These are phyloP conservation scores for Tarsius wallacei DNA, from an alignment of 2,797 vertebrate genomes.

Conservation along the genomic window DNA sequence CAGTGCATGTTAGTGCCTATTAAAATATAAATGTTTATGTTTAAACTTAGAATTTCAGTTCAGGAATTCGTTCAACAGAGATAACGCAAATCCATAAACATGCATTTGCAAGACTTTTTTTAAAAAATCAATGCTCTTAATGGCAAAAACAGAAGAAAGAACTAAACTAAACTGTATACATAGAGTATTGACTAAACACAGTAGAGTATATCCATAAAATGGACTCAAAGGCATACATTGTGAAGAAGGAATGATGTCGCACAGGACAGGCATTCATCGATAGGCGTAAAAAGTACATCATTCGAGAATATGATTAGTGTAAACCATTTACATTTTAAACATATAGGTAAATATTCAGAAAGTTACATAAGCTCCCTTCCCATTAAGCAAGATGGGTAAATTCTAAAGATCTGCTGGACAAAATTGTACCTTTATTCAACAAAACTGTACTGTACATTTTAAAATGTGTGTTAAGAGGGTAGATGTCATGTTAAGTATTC, in stretches of 20 bases:
- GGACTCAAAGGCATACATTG: not conserved
- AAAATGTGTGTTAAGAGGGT: not conserved
- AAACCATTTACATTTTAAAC: not conserved
- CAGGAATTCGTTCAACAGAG: constrained; percentile 9
- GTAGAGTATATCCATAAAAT: not conserved
- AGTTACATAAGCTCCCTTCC: not conserved
- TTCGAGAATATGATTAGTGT: not conserved
- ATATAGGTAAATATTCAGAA: constrained; percentile 44
- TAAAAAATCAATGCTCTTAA: constrained; percentile 39
- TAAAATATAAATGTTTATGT: constrained; percentile 51
- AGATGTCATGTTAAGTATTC: not conserved
- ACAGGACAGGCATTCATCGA: not conserved
- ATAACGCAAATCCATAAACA: constrained; percentile 28
- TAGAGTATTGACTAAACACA: constrained; percentile 3
- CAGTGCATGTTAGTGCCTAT: not conserved
- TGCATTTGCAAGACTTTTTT: not conserved
- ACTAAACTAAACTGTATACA: not conserved
- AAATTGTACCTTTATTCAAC: not conserved
- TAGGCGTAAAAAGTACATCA: not conserved
- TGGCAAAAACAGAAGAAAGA: constrained; percentile 38
- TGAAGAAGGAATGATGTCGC: not conserved
- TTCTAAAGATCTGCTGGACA: not conserved
- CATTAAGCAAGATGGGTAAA: not conserved
- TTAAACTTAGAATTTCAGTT: constrained; percentile 56
- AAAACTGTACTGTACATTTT: not conserved